Evolutionary conservation across 2,113 vertebrate species (phyloP), one percentile per base, ranked within the genome.

Genomic region (Willisornis vidua): DNA sequence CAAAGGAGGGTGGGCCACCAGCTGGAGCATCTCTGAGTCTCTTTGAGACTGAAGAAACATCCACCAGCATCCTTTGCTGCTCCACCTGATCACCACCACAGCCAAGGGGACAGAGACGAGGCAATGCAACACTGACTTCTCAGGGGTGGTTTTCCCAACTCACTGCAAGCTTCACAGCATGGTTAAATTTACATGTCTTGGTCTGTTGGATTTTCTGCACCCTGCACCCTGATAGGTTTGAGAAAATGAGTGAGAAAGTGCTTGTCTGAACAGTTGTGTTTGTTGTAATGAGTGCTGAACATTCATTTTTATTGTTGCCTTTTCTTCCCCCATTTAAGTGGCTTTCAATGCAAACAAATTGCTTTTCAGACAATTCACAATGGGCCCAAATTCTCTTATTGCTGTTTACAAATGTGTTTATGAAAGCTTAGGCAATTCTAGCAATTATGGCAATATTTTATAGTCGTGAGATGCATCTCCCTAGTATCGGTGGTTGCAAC

Each of bases 351-450:
- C 90, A 88, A 98, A 92, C 92, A 89, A 90, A 95, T 96, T 88
- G 86, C 96, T 96, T 96, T 96, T 89, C 87, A 97, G 92, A 83
- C 94, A 96, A 96, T 96, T 94, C 51, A 37, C 89, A 93, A 88
- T 59, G 77, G 88, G 87, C 85, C 95, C 85, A 94, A 95, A 96
- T 97, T 96, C 96, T 94, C 70, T 93, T 97, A 97, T 97, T 96
- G 93, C 95, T 97, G 92, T 97, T 97, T 97, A 96, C 87, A 97
- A 98, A 97, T 89, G 86, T 96, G 97, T 97, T 96, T 97, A 94
- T 97, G 92, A 97, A 97, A 97, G 96, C 92, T 93, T 87, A 94
- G 80, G 83, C 86, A 92, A 94, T 97, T 97, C 92, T 71, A 87
- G 91, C 91, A 97, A 95, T 97, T 97, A 79, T 80, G 90, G 80